Percentiles rank a stretch among this genome's conserved stretches.
Conservation (phyloP, 2,888 invertebrate species). For the Cephalotes varians region DNA sequence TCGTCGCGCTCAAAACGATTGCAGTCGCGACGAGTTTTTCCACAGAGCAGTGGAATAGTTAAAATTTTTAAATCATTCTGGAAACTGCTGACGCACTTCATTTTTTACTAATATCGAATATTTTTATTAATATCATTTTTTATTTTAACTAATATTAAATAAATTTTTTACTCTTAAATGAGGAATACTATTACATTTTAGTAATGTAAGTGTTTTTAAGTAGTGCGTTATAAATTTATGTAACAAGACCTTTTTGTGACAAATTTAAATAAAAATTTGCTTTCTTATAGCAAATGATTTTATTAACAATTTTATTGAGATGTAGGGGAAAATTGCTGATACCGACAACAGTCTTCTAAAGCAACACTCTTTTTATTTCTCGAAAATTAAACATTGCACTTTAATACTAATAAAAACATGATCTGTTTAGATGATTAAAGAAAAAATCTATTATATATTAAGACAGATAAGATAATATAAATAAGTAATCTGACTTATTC, state of each 20-base stretch:
- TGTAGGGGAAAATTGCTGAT: too few species aligned
- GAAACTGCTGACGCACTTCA: not conserved
- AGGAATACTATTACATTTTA: not conserved
- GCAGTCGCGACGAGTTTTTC: slow-evolving; percentile 15
- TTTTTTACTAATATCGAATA: not conserved
- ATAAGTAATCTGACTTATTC: too few species aligned
- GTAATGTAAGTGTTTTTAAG: not conserved
- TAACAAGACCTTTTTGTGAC: not conserved
- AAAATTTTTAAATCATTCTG: slow-evolving; percentile 17
- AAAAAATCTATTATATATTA: too few species aligned
- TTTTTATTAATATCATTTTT: not conserved
- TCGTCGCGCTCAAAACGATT: slow-evolving; percentile 23
- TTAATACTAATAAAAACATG: too few species aligned
- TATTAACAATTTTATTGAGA: not conserved
- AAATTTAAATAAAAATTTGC: not conserved
- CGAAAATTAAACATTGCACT: too few species aligned
- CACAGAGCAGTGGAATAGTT: not conserved
- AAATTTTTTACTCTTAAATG: not conserved
- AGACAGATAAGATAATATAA: too few species aligned
- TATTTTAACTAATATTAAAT: not conserved
- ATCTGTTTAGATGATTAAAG: too few species aligned
- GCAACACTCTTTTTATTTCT: too few species aligned
- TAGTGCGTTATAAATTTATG: not conserved
- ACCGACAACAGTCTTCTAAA: too few species aligned
- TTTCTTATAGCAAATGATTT: not conserved